Evolutionary conservation across 2,113 vertebrate species (phyloP), one percentile per base, ranked within the genome.

Genomic region (Chlamydotis undulata): DNA sequence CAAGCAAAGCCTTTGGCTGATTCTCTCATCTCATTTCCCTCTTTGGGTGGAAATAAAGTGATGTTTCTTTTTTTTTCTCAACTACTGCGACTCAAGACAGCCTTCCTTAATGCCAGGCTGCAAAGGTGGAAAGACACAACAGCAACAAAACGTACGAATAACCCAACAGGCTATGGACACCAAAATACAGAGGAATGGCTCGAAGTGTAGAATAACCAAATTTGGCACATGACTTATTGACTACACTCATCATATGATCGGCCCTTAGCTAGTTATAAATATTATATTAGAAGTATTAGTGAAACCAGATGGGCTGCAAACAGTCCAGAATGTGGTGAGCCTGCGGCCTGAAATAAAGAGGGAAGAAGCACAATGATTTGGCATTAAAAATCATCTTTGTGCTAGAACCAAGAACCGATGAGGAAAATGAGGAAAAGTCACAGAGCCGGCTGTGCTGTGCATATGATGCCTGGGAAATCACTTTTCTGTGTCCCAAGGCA

Each of bases 281-380:
- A 93, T 91, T 84, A 61, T 94, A 96, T 94, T 96, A 96, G 87
- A 82, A 76, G 77, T 85, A 94, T 96, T 96, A 96, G 92, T 97
- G 89, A 89, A 96, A 96, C 87, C 96, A 97, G 93, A 97, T 96
- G 96, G 81, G 41, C 80, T 97, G 89, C 95, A 97, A 93, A 60
- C 57, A 75, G 79, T 92, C 96, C 96, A 96, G 92, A 97, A 95
- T 94, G 93, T 92, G 95, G 95, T 92, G 67, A 96, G 96, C 81
- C 87, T 93, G 92, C 1, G 41, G 96, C 91, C 89, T 96, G 94
- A 92, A 92, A 93, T 94, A 91, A 94, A 93, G 91, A 91, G 83
- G 52, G 74, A 94, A 94, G 95, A 89, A 94, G 93, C 83, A 96
- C 96, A 97, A 96, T 96, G 89, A 91, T 95, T 94, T 97, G 96